phyloP scores from a whole-genome alignment of 2,888 invertebrate species.

The Mythimna vitellina region DNA sequence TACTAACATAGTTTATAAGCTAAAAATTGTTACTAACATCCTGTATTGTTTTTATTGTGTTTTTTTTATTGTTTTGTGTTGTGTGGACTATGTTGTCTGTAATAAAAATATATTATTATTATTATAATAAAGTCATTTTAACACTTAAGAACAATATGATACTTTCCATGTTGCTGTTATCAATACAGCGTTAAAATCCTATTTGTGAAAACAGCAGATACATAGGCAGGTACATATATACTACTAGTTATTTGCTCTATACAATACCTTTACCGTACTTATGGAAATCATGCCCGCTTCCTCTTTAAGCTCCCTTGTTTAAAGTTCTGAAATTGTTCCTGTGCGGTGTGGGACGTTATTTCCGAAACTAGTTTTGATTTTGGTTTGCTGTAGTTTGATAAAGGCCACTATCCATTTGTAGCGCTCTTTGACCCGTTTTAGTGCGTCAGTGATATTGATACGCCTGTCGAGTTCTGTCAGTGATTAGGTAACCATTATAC shows the following conservation, averaged over 20 bases:
- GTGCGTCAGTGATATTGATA: neutral
- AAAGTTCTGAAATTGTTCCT: slow-evolving; percentile 29
- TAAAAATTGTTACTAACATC: no score
- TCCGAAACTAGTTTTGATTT: slow-evolving; percentile 25
- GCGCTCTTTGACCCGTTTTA: neutral
- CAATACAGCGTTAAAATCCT: neutral
- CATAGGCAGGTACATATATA: neutral
- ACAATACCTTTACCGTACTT: slow-evolving; percentile 22
- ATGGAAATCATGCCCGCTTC: slow-evolving; percentile 39
- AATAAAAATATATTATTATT: no score
- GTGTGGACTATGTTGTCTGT: no score
- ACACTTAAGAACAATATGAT: neutral
- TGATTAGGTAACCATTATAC: neutral
- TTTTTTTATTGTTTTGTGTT: no score
- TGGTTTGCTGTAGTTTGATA: neutral
- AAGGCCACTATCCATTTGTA: neutral
- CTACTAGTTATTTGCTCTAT: neutral
- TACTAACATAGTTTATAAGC: no score
- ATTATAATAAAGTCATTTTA: no score
- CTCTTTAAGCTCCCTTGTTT: slow-evolving; percentile 21
- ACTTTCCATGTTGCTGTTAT: neutral
- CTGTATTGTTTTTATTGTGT: no score
- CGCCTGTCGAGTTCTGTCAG: no score
- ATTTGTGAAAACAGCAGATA: neutral
- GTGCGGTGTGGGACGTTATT: slow-evolving; percentile 29